Percentiles rank a stretch among this genome's conserved stretches.
Conservation (phyloP, 92 coral and sea anemone genomes). For the Siderastrea radians region DNA sequence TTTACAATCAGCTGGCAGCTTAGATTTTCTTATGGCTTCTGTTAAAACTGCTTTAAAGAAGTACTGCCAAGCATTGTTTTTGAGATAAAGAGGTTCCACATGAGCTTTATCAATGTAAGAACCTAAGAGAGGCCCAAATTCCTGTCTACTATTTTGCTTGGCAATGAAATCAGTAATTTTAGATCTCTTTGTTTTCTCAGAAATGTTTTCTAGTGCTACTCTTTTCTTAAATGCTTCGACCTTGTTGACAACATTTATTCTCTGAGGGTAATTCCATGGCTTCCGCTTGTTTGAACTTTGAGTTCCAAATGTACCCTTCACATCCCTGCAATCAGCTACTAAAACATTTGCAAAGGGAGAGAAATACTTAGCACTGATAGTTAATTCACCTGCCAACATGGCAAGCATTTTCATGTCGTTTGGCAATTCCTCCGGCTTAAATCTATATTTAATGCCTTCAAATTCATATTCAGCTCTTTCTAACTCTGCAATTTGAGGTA, state of each 20-base stretch:
- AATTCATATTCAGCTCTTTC: conserved; percentile 51
- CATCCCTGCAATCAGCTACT: conserved; percentile 18
- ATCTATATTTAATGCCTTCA: conserved; percentile 51
- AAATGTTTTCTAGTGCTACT: conserved; percentile 38
- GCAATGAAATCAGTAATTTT: conserved; percentile 70
- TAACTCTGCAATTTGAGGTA: conserved; percentile 56
- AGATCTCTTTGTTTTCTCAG: conserved; percentile 47
- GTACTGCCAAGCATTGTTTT: conserved; percentile 73
- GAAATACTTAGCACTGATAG: conserved; percentile 42
- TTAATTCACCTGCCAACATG: conserved; percentile 54
- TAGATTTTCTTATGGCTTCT: conserved; percentile 67
- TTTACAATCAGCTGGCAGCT: conserved; percentile 55
- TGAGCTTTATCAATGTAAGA: conserved; percentile 57
- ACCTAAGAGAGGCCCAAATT: conserved; percentile 67
- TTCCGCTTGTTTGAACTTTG: conserved; percentile 29
- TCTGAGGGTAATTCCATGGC: conserved; percentile 53
- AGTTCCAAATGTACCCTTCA: conserved; percentile 50
- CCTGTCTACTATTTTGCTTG: conserved; percentile 59
- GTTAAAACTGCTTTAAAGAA: conserved; percentile 52
- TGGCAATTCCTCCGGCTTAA: conserved; percentile 70
- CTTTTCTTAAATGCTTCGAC: conserved; percentile 54
- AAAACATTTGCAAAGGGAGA: conserved; percentile 59
- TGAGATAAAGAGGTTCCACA: conserved; percentile 66
- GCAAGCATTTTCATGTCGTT: conserved; percentile 79
- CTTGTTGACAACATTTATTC: conserved; percentile 61